These are phyloP conservation scores for Parnassius orleans DNA, from an alignment of 2,888 invertebrate genomes.

Conservation along the genomic window DNA sequence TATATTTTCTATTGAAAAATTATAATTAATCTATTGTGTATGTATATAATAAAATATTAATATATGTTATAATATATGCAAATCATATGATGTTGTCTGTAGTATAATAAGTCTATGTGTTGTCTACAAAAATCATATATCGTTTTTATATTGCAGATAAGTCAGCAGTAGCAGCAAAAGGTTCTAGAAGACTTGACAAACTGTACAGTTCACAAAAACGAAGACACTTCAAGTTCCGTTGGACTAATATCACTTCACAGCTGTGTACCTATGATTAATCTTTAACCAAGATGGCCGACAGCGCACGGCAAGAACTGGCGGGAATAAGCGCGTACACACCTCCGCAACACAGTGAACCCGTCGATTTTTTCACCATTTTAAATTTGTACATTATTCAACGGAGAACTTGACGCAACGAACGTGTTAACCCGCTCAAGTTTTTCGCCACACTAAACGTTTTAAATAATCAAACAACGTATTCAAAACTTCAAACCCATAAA, in stretches of 20 bases:
- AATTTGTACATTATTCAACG: conserved; percentile 46
- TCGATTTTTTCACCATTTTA: conserved; percentile 56
- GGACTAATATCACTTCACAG: conserved; percentile 70
- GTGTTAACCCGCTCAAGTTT: conserved; percentile 64
- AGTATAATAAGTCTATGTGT: too few relatives aligned
- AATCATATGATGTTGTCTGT: too few relatives aligned
- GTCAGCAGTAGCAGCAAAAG: neutral
- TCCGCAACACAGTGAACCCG: conserved; percentile 51
- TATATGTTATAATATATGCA: too few relatives aligned
- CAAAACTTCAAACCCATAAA: conserved; percentile 77
- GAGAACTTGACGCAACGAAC: conserved; percentile 41
- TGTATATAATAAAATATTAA: too few relatives aligned
- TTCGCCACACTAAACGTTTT: conserved; percentile 68
- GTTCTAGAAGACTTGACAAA: neutral
- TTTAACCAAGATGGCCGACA: conserved; percentile 77
- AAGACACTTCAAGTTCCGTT: conserved; percentile 40
- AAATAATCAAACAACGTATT: conserved; percentile 67
- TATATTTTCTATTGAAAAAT: too few relatives aligned
- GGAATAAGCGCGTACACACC: conserved; percentile 70
- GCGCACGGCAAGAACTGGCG: conserved; percentile 49
- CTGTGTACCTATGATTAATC: conserved; percentile 78
- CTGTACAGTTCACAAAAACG: neutral
- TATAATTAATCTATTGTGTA: too few relatives aligned
- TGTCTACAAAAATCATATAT: neutral
- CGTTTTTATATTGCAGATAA: neutral